A percentile compares a stretch with the other conserved stretches of the same genome.
phyloP scores from a whole-genome alignment of 2,888 invertebrate species.

The Octonoba sinensis region DNA sequence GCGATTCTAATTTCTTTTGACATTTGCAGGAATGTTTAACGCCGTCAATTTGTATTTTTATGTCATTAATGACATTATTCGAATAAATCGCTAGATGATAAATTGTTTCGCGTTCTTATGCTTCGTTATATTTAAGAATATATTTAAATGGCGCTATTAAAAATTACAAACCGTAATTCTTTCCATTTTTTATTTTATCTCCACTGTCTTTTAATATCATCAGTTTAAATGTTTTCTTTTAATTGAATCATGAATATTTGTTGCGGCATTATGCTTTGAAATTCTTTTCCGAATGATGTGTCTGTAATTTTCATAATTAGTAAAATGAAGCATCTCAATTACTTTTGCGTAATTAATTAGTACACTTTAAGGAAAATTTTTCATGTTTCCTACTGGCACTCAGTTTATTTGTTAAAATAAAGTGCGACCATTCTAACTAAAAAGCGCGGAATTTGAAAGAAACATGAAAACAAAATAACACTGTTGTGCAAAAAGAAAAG shows the following conservation, averaged over 20 bases:
- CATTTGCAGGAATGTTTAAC: no score
- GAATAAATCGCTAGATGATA: neutral
- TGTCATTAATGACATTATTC: no score
- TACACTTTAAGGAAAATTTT: neutral
- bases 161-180: no score
- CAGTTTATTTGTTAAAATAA: no score
- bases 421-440: no score
- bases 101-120: neutral
- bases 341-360: constrained; percentile 13
- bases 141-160: no score
- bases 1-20: no score
- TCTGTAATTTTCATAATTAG: constrained; percentile 16
- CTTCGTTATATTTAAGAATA: neutral
- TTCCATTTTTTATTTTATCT: neutral
- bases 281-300: constrained; percentile 2
- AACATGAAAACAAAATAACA: no score
- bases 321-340: constrained; percentile 3
- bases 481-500: no score
- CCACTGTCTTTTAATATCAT: neutral
- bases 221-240: neutral
- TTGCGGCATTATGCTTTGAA: neutral
- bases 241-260: neutral
- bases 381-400: no score
- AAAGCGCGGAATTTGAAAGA: no score
- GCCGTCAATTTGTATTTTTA: no score